Evolutionary conservation across 1,140 invertebrate species (phyloP).

Genomic region (Colletes latitarsis): DNA sequence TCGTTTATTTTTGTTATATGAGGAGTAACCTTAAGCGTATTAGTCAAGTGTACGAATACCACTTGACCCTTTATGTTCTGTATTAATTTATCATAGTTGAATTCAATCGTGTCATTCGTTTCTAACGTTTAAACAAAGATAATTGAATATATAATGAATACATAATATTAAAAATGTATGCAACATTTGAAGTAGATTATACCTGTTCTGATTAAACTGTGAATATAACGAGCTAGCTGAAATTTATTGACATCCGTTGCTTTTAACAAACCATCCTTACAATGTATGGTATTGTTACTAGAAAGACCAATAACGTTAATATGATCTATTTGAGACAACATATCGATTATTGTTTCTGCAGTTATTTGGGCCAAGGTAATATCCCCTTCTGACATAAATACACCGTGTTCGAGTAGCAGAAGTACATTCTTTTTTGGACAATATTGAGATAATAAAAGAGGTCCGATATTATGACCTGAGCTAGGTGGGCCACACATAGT

Average conservation of each 20-base stretch:
- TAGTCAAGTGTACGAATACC: constrained; percentile 76
- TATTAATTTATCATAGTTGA: constrained; percentile 70
- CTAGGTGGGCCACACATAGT: constrained; percentile 77
- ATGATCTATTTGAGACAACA: constrained; percentile 76
- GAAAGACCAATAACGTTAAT: constrained; percentile 74
- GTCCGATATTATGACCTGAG: constrained; percentile 75
- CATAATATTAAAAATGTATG: constrained; percentile 2
- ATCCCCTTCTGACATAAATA: constrained; percentile 77
- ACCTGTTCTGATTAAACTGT: constrained; percentile 71
- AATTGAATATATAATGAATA: constrained; percentile 6
- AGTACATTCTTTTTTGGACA: constrained; percentile 76
- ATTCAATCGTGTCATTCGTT: constrained; percentile 68
- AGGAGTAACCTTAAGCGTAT: constrained; percentile 64
- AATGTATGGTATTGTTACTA: constrained; percentile 64
- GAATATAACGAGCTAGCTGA: constrained; percentile 73
- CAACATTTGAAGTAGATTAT: constrained; percentile 12
- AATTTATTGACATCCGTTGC: constrained; percentile 79
- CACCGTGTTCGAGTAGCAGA: constrained; percentile 74
- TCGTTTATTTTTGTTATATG: constrained; percentile 68
- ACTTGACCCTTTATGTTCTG: constrained; percentile 70
- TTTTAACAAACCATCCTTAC: constrained; percentile 72
- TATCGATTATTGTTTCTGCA: constrained; percentile 77
- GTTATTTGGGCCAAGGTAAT: constrained; percentile 75
- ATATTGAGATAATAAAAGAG: constrained; percentile 76
- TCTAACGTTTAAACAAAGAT: constrained; percentile 54